Base-by-base conservation (phyloP, 2,888 invertebrate genomes). In the Drosophila suboccidentalis region DNA sequence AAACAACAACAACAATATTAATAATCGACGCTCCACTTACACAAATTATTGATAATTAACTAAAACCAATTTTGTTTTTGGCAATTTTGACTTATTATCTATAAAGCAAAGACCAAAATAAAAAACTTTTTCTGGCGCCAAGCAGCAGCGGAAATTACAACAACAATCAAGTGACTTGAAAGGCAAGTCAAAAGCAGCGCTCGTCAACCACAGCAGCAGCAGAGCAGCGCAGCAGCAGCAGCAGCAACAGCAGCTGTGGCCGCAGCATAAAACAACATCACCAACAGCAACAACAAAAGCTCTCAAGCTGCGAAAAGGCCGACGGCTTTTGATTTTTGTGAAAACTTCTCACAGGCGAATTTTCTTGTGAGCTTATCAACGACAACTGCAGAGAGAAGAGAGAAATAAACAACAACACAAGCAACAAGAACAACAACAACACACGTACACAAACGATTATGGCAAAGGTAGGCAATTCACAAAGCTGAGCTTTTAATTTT, bases 381-480 rank as follows among this genome's bases (percentile, higher is more conserved):
- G 60, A n/a, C 47, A 59, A 38, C 34, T 49, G 32, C 39, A 19
- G 11, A 15, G 17, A 57, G 15, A n/a, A n/a, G 10, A 13, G 34
- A 53, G 1, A 17, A 5, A 50, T n/a, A 4, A 51, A 19, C 15
- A 50, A 58, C 13, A 19, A 22, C 17, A 46, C n/a, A n/a, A n/a
- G n/a, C n/a, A n/a, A n/a, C n/a, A n/a, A n/a, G n/a, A n/a, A n/a
- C n/a, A n/a, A n/a, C n/a, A n/a, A n/a, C n/a, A n/a, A n/a, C n/a
- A n/a, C n/a, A n/a, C n/a, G n/a, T n/a, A n/a, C n/a, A n/a, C 47
- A 32, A 53, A 41, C 47, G 50, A 79, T 77, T 74, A 90, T 90
- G 90, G 82, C 88, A 69, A 90, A 90, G 90, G 90, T 90, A 83
- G 78, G 79, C 65, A 15, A 43, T 41, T 59, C 46, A 41, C 13